Percentiles rank a stretch among this genome's conserved stretches.
These are phyloP conservation scores for Lysiphlebus fabarum DNA, from an alignment of 1,140 invertebrate species.

Conservation along the genomic window DNA sequence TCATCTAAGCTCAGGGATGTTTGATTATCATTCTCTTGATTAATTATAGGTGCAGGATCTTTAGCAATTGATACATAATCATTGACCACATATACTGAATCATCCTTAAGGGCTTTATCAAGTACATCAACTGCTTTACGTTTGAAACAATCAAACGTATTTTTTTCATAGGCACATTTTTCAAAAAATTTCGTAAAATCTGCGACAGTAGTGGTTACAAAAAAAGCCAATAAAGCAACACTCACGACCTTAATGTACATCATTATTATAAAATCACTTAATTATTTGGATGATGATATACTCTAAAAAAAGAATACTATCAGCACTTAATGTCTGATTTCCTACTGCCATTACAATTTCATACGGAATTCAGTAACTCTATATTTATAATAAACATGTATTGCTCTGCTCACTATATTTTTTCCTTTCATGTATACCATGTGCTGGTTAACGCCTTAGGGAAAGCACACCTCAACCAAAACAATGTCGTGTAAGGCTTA, in stretches of 20 bases:
- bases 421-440: constrained; percentile 30
- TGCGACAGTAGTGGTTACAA: constrained; percentile 23
- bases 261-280: not conserved
- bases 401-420: not conserved
- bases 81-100: constrained; percentile 58
- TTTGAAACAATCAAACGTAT: constrained; percentile 58
- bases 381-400: constrained; percentile 4
- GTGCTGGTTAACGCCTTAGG: constrained; percentile 52
- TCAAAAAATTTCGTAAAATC: constrained; percentile 47
- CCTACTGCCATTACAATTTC: constrained; percentile 4
- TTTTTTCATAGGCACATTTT: constrained; percentile 46
- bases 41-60: constrained; percentile 35
- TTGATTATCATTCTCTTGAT: constrained; percentile 24
- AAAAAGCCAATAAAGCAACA: constrained; percentile 25
- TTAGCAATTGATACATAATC: constrained; percentile 59
- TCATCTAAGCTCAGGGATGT: constrained; percentile 40
- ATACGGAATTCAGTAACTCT: constrained; percentile 1
- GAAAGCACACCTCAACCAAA: constrained; percentile 45
- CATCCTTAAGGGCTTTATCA: constrained; percentile 56
- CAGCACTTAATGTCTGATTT: constrained; percentile 10
- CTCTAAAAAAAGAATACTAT: not conserved
- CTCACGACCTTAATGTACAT: constrained; percentile 12
- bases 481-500: constrained; percentile 49
- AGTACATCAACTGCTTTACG: constrained; percentile 55
- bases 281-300: not conserved